Evolutionary conservation across 2,888 invertebrate genomes (phyloP).

Genomic region (Neoscelio sp.): DNA sequence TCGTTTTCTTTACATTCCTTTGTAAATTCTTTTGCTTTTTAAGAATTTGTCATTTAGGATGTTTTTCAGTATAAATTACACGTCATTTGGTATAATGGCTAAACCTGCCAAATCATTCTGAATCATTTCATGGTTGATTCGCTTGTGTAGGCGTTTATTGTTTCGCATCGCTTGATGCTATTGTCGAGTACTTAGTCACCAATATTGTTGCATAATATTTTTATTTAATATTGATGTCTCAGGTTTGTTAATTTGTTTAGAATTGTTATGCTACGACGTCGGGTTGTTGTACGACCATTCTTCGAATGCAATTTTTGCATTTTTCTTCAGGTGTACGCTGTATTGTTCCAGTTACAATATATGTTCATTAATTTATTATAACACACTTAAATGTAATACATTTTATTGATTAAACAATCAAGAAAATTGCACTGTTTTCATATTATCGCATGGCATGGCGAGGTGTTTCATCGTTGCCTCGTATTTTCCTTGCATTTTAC

Average conservation of each 20-base stretch:
- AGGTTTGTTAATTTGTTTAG: background rate
- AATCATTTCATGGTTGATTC: constrained; percentile 36
- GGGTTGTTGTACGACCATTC: too few relatives aligned
- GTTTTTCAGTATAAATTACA: constrained; percentile 31
- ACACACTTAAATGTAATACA: constrained; percentile 3
- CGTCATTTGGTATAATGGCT: constrained; percentile 20
- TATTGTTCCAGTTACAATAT: too few relatives aligned
- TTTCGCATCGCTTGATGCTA: constrained; percentile 32
- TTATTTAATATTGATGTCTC: constrained; percentile 4
- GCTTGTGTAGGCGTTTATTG: constrained; percentile 27
- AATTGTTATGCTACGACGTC: too few relatives aligned
- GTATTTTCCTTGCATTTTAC: constrained; percentile 63
- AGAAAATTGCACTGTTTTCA: constrained; percentile 23
- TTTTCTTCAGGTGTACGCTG: constrained; percentile 5
- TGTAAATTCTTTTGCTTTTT: background rate
- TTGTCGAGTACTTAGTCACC: constrained; percentile 16
- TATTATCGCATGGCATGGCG: constrained; percentile 40
- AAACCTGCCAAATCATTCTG: constrained; percentile 29
- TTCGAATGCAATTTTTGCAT: too few relatives aligned
- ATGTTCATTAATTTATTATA: too few relatives aligned
- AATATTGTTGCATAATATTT: constrained; percentile 20
- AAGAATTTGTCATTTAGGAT: constrained; percentile 17
- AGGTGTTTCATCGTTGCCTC: constrained; percentile 40
- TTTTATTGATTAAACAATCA: constrained; percentile 28
- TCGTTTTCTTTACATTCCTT: background rate